Conservation (phyloP, 2,888 invertebrate species). For the Blastobasis adustella region DNA sequence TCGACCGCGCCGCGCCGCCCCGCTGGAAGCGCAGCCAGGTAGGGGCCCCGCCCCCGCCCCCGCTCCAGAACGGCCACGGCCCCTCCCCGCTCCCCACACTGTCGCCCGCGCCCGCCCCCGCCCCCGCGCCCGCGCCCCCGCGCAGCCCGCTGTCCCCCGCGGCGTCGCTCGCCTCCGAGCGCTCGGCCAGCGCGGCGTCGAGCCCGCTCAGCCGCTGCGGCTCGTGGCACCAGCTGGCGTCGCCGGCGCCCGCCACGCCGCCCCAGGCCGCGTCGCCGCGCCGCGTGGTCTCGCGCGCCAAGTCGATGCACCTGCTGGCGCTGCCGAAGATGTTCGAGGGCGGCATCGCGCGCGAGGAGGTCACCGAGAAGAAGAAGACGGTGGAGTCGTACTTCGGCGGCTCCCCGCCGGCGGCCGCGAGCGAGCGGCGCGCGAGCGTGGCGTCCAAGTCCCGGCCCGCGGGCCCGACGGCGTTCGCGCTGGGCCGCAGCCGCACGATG, state of each 20-base stretch:
- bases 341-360: conserved; percentile 79
- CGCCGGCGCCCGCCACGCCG: conserved; percentile 35
- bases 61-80: conserved; percentile 81
- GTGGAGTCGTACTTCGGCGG: conserved; percentile 83
- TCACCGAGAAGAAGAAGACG: conserved; percentile 80
- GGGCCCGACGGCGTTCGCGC: conserved; percentile 66
- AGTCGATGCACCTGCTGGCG: conserved; percentile 83
- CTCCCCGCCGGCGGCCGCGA: conserved; percentile 25
- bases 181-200: conserved; percentile 34
- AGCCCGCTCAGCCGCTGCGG: conserved; percentile 77
- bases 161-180: conserved; percentile 54
- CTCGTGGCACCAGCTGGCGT: conserved; percentile 85
- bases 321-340: conserved; percentile 89
- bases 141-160: conserved; percentile 26
- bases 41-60: conserved; percentile 21
- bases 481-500: conserved; percentile 85
- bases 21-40: conserved; percentile 35
- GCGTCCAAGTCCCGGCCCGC: conserved; percentile 34
- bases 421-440: conserved; percentile 27
- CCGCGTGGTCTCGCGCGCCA: conserved; percentile 72
- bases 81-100: conserved; percentile 81
- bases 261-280: conserved; percentile 56
- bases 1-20: conserved; percentile 66
- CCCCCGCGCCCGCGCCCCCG: conserved; percentile 37
- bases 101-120: conserved; percentile 70